Percentiles rank a stretch among this genome's conserved stretches.
These are phyloP conservation scores for Saxicola maurus DNA, from an alignment of 2,797 vertebrate genomes.

Conservation along the genomic window DNA sequence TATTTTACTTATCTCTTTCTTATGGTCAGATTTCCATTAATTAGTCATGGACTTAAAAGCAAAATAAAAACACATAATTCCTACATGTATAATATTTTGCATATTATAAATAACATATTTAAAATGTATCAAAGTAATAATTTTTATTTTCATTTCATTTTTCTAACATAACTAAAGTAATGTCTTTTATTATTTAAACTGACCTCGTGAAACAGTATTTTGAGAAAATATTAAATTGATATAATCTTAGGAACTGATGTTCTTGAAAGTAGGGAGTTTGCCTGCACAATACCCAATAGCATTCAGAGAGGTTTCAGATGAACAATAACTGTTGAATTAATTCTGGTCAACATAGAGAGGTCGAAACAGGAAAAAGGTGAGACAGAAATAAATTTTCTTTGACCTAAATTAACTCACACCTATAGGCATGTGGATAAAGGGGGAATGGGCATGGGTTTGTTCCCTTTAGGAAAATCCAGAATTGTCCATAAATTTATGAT, in stretches of 20 bases:
- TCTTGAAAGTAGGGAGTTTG: not conserved
- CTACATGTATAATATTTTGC: not conserved
- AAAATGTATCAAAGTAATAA: not conserved
- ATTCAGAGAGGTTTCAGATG: not conserved
- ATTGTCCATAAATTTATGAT: not conserved
- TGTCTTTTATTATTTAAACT: not conserved
- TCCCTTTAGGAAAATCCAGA: not conserved
- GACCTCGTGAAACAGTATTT: not conserved
- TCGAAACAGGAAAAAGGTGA: not conserved
- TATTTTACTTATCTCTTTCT: not conserved
- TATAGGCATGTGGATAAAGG: not conserved
- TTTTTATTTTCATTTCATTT: not conserved
- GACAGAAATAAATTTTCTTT: not conserved
- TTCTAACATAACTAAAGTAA: not conserved
- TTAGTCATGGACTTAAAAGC: not conserved
- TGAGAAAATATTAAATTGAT: not conserved
- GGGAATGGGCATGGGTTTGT: not conserved
- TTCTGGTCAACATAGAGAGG: not conserved
- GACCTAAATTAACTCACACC: not conserved
- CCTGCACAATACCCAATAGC: not conserved
- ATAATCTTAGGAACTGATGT: not conserved
- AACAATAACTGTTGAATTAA: not conserved
- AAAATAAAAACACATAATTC: not conserved
- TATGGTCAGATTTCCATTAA: not conserved
- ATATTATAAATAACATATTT: not conserved